Base-by-base conservation (phyloP, 2,113 vertebrate genomes). In the Pelmatolapia mariae region DNA sequence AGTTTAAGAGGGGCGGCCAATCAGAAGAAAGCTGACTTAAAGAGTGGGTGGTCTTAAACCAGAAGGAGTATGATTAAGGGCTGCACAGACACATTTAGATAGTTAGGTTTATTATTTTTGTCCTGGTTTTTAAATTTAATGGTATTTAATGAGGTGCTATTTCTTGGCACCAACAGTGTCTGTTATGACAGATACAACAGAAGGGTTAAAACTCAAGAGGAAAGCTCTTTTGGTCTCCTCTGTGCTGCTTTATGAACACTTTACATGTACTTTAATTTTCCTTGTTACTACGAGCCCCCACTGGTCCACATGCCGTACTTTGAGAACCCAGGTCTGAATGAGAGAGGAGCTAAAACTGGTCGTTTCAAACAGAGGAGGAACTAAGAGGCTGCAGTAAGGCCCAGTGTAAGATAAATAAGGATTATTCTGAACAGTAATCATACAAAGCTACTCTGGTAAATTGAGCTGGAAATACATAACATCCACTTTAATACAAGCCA, bases 11-110 rank as follows among this genome's bases (percentile, higher is more conserved):
- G 2, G 45, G 26, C 4, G 1, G 3, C 43, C 26, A 33, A 50
- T 78, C 16, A 52, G 73, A 0, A 78, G 16, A 47, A 50, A 52
- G 73, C 45, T 52, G 26, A 50, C 10, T 3, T 0, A 78, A 50
- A 52, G 7, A 31, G 26, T 8, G 6, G 24, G 26, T 31, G 26
- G 43, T 29, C 0, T 19, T 50, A 31, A 50, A 78, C 24, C 16
- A 78, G 71, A 8, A 1, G 7, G 38, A 10, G 22, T 26, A 26
- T 0, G 68, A 71, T 16, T 71, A 8, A 71, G 13, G 38, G 43
- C 43, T 47, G 1, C 71, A 78, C 24, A 78, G 13, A 47, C 16
- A 78, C 7, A n/a, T 78, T 50, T 31, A 2, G 7, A 50, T 52
- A 78, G 71, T 31, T 19, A 4, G 10, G 7, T 47, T 78, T 4